These are phyloP conservation scores for Teleiodes luculella DNA, from an alignment of 2,888 invertebrate species.

Conservation along the genomic window DNA sequence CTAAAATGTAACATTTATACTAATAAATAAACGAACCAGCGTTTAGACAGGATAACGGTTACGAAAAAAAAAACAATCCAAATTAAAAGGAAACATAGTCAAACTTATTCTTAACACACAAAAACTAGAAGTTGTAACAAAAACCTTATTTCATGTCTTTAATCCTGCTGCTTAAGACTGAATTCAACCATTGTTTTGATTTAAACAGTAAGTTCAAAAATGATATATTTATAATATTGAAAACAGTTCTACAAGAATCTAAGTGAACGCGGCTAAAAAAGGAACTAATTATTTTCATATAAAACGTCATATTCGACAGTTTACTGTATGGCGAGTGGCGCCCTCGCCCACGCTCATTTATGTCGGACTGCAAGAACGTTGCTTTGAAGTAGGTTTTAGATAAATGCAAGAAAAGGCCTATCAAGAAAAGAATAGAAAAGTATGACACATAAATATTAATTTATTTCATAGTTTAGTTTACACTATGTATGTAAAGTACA, in stretches of 20 bases:
- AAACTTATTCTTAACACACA: slow-evolving; percentile 49
- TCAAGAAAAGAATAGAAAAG: slow-evolving; percentile 11
- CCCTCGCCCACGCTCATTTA: no score
- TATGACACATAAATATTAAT: slow-evolving; percentile 10
- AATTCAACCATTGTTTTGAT: slow-evolving; percentile 34
- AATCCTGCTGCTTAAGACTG: slow-evolving; percentile 65
- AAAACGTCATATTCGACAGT: no score
- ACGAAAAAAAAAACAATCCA: slow-evolving; percentile 45
- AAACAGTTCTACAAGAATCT: no score
- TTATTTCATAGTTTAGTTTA: slow-evolving; percentile 23
- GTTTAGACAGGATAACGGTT: slow-evolving; percentile 19
- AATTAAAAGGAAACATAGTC: slow-evolving; percentile 29
- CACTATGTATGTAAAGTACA: slow-evolving; percentile 57
- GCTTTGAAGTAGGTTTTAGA: no score
- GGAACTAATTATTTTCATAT: no score
- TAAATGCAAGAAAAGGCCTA: slow-evolving; percentile 58
- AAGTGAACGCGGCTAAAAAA: no score
- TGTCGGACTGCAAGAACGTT: no score
- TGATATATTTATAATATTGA: slow-evolving; percentile 19
- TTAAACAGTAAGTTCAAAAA: slow-evolving; percentile 18
- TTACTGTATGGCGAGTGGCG: no score
- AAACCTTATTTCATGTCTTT: slow-evolving; percentile 67
- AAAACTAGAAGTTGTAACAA: slow-evolving; percentile 46
- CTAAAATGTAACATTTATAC: slow-evolving; percentile 39
- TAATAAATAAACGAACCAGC: slow-evolving; percentile 44